Base-by-base conservation (phyloP, 2,888 invertebrate species). In the Nemapogon koenigi region DNA sequence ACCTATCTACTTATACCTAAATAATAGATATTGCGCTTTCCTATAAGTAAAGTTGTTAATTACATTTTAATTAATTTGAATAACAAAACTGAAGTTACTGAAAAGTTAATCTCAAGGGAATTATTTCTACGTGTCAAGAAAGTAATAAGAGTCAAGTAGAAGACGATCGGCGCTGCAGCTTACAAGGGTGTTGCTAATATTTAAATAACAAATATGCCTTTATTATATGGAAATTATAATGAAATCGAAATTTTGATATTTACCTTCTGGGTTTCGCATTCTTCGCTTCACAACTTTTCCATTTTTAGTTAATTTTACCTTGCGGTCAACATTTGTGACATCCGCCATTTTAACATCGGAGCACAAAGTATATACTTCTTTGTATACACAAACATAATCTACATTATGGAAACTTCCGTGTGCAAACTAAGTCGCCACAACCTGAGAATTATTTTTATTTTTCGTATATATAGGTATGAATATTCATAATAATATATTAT, bases 261-360 rank as follows among this genome's bases (percentile, higher is more conserved):
- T 57, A 71, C 80, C 80, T 70, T 79, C 78, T 43, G 80, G 80
- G 57, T 80, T 79, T 54, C 75, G 61, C 41, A 64, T 44, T 33
- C 80, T 69, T 54, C 64, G 73, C 61, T 79, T 80, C 40, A 72
- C 65, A 57, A 76, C 58, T 73, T 78, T 76, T 26, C 73, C 73
- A 51, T 68, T 71, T 70, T 76, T 80, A 54, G 59, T 69, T 47
- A 71, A 60, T 57, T 79, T 79, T 55, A 71, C 50, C 73, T 76
- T 80, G 46, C 75, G 67, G 26, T 78, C 78, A 57, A 51, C 62
- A 52, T 56, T 70, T 69, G 75, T 61, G 76, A 78, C 78, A 78
- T 79, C 79, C 65, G 79, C 79, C 79, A 79, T 79, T 79, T 78
- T 79, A 63, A 47, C 67, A 73, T 67, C 71, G 55, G 62, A 66